A percentile compares a stretch with the other conserved stretches of the same genome.
Conservation (phyloP, 1,140 invertebrate species). For the Anoplophora glabripennis region DNA sequence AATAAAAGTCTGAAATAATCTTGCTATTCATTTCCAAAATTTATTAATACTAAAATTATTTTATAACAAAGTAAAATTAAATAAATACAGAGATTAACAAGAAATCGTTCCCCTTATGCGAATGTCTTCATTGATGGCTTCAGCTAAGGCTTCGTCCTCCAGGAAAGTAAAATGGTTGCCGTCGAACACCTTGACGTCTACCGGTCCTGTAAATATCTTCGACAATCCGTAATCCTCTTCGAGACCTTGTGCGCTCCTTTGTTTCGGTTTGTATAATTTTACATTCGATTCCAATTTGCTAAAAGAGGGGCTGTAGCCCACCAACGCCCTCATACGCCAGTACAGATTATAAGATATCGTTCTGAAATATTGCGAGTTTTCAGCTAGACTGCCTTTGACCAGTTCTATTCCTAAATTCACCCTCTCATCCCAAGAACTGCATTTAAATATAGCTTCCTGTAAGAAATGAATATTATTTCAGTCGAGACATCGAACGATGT, state of each 20-base stretch:
- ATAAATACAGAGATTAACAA: no score
- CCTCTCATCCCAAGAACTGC: conserved; percentile 16
- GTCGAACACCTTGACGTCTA: conserved; percentile 58
- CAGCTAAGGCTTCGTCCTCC: conserved; percentile 60
- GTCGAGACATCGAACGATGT: not conserved
- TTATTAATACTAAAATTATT: no score
- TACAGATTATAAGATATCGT: conserved; percentile 53
- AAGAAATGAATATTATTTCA: not conserved
- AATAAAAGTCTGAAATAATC: no score
- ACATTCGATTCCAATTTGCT: conserved; percentile 58
- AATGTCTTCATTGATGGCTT: conserved; percentile 52
- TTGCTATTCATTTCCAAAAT: no score
- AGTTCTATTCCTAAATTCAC: conserved; percentile 34
- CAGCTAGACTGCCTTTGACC: conserved; percentile 47
- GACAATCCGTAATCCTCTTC: conserved; percentile 66
- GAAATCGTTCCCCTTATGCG: no score
- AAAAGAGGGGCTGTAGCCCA: conserved; percentile 52
- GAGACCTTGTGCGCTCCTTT: conserved; percentile 50
- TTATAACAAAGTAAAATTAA: no score
- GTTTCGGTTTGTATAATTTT: conserved; percentile 61
- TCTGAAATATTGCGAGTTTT: conserved; percentile 53
- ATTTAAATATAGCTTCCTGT: conserved; percentile 19
- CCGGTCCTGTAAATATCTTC: conserved; percentile 51
- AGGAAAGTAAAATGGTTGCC: conserved; percentile 72
- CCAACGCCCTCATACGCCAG: conserved; percentile 56